Evolutionary conservation across 1,140 invertebrate species (phyloP).

Genomic region (Sipha flava): DNA sequence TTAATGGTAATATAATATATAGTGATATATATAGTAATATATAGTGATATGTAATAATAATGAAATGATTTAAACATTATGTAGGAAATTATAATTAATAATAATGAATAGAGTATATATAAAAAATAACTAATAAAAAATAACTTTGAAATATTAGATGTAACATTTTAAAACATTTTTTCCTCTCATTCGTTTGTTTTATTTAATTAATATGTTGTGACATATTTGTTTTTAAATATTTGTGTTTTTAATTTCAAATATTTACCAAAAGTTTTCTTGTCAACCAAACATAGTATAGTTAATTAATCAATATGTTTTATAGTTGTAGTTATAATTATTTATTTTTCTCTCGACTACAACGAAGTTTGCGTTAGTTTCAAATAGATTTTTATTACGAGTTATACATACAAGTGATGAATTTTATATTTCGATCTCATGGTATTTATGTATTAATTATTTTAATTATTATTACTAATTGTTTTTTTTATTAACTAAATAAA

Average conservation of each 20-base stretch:
- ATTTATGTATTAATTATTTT: not conserved
- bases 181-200: not conserved
- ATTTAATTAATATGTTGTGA: not conserved
- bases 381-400: not conserved
- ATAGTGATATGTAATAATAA: not conserved
- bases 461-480: not conserved
- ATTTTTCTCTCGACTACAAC: not conserved
- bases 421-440: not conserved
- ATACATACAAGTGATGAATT: not conserved
- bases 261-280: not conserved
- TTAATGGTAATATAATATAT: not conserved
- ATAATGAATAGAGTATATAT: too few relatives aligned
- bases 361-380: not conserved
- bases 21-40: not conserved
- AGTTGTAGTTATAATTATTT: not conserved
- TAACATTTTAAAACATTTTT: not conserved
- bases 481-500: constrained; percentile 1
- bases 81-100: too few relatives aligned
- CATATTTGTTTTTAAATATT: not conserved
- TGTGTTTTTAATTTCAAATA: not conserved
- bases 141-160: not conserved
- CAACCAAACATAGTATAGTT: not conserved
- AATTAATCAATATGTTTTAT: not conserved
- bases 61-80: too few relatives aligned
- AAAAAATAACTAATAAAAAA: not conserved